Evolutionary conservation across 1,140 invertebrate species (phyloP).

Genomic region (Nasonia vitripennis): DNA sequence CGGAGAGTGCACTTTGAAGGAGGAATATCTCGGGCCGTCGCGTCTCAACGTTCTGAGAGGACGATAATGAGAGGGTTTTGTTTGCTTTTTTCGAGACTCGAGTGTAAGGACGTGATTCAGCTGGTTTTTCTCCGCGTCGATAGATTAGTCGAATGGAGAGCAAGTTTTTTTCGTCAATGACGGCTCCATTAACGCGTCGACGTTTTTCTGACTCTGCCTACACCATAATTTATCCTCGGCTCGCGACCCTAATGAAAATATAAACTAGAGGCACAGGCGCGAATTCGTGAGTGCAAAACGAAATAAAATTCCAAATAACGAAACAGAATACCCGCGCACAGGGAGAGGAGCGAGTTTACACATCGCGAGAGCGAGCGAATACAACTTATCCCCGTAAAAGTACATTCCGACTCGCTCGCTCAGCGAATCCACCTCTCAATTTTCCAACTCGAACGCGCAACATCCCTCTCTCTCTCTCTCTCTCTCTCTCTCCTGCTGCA

Average conservation of each 20-base stretch:
- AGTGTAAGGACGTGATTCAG: neutral
- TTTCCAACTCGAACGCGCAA: constrained; percentile 8
- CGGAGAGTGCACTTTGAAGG: neutral
- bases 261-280: neutral
- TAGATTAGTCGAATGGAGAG: no score
- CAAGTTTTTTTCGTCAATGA: no score
- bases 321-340: neutral
- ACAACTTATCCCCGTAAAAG: constrained; percentile 33
- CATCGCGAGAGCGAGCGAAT: neutral
- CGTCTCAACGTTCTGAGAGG: neutral
- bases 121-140: no score
- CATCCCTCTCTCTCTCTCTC: neutral
- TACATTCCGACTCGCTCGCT: neutral
- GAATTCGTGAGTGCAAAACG: neutral
- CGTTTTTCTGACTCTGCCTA: neutral
- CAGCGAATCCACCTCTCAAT: neutral
- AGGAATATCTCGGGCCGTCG: neutral
- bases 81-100: neutral
- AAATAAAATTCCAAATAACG: neutral
- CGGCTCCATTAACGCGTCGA: no score
- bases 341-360: neutral
- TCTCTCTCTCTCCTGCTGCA: neutral
- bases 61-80: neutral
- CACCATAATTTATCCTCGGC: neutral
- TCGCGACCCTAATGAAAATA: neutral